Evolutionary conservation across 2,113 vertebrate genomes (phyloP).

Genomic region (Acanthochromis polyacanthus): DNA sequence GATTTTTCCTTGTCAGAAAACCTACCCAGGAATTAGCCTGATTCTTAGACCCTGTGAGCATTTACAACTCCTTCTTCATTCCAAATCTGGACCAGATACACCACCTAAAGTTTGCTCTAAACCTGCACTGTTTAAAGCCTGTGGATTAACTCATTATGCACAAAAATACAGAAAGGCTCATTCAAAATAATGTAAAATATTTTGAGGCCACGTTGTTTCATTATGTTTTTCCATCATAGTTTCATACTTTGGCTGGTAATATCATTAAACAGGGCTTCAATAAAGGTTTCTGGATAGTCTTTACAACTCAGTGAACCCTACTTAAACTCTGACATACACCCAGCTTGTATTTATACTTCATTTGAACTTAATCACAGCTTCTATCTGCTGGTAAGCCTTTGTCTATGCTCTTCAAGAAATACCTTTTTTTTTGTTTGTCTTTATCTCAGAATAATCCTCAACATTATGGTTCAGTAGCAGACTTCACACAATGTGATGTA

Average conservation of each 20-base stretch:
- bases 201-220: no score
- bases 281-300: background rate
- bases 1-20: no score
- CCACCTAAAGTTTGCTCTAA: no score
- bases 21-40: no score
- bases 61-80: no score
- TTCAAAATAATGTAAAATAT: background rate
- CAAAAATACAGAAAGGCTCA: no score
- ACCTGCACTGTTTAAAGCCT: no score
- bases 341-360: background rate
- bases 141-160: no score
- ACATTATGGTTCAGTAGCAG: slow-evolving; percentile 24
- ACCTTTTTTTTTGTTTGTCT: slow-evolving; percentile 20
- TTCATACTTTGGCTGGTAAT: background rate
- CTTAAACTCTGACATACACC: background rate
- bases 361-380: slow-evolving; percentile 9
- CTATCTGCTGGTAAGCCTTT: slow-evolving; percentile 23
- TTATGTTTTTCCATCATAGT: background rate
- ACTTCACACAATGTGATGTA: slow-evolving; percentile 24
- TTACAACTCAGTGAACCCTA: background rate
- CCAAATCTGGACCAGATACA: no score
- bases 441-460: slow-evolving; percentile 24
- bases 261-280: background rate
- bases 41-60: no score
- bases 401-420: slow-evolving; percentile 9